Evolutionary conservation across 2,113 vertebrate species (phyloP).

Genomic region (Lagopus muta): DNA sequence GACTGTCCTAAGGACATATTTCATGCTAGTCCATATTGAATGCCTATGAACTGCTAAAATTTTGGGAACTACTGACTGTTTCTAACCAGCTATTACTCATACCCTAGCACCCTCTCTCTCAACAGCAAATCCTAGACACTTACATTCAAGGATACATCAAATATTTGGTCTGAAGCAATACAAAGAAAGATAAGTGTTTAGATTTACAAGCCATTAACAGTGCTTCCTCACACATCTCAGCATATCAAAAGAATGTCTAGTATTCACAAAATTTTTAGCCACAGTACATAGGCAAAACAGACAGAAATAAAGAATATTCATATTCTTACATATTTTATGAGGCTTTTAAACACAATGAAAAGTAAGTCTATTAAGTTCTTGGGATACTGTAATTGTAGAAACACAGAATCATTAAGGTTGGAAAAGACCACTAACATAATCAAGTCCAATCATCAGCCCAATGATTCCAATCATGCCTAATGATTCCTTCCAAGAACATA

Average conservation of each 20-base stretch:
- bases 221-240: neutral
- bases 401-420: no score
- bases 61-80: neutral
- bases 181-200: neutral
- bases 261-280: neutral
- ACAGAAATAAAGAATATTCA: neutral
- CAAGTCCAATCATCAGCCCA: no score
- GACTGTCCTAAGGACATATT: neutral
- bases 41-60: neutral
- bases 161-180: neutral
- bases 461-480: no score
- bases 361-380: neutral
- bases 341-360: neutral
- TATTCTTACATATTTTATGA: neutral
- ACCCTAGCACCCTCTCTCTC: slow-evolving; percentile 21
- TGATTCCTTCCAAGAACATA: neutral
- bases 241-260: neutral
- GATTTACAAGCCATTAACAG: neutral
- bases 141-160: neutral
- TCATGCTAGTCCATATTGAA: neutral
- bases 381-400: neutral
- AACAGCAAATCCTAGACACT: neutral
- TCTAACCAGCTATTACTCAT: slow-evolving; percentile 53
- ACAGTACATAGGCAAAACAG: neutral
- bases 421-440: no score